Base-by-base conservation (phyloP, 2,888 invertebrate species). In the Trachelus tabidus region DNA sequence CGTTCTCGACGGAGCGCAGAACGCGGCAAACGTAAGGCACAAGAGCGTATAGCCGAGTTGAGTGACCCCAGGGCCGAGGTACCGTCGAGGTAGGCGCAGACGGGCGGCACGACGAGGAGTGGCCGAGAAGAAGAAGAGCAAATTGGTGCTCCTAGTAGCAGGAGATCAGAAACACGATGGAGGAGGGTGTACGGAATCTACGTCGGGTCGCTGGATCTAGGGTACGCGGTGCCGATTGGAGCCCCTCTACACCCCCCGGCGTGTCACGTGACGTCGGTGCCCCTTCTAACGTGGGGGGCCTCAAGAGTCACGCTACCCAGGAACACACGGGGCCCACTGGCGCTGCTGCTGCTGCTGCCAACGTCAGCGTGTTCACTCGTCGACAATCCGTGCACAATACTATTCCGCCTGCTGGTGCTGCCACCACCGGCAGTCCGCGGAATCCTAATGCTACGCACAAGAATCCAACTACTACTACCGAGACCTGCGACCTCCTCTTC, bases 121-220 rank as follows among this genome's bases (percentile, higher is more conserved):
- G 88, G 93, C 93, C 86, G 93, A 93, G 87, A 92, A 93, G 92
- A 94, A 94, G 92, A 94, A 94, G 90, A 92, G 94, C 79, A 93
- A 94, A 83, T 93, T 94, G 81, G 93, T 94, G 77, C 94, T 94
- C 81, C 90, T 93, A 81, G 93, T 93, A 78, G 73, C 93, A 94
- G 80, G 94, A 92, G 73, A 93, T 92, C 93, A 94, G 94, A 73
- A 92, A 92, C 84, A 92, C 92, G 85, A 87, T 87, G 86, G 89
- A 91, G 92, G 93, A 81, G 92, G 92, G 31, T 92, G 93, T 82
- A 77, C 73, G 69, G 34, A 69, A 69, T 33, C 12, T 69, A 33
- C 71, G 71, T 33, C 71, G 71, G 71, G 33, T 69, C 33, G 83
- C 83, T 79, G 85, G 83, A 86, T 79, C 85, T 85, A 84, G 82